Conservation (phyloP, 2,113 vertebrate genomes). For the Argyrosomus japonicus region DNA sequence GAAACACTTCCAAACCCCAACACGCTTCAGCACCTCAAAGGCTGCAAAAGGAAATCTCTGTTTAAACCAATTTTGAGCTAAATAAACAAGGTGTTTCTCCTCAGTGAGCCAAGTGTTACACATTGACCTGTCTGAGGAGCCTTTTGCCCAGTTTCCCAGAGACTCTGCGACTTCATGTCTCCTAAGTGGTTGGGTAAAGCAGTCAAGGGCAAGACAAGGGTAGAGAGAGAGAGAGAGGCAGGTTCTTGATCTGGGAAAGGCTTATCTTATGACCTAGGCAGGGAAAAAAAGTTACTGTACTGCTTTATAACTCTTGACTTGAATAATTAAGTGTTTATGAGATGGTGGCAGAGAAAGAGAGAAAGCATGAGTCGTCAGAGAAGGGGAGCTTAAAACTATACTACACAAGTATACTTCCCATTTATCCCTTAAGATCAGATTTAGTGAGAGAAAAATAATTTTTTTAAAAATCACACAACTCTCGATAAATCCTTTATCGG, state of each 20-base stretch:
- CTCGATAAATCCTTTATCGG: not conserved
- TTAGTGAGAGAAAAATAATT: not conserved
- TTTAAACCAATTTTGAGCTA: slow-evolving; percentile 48
- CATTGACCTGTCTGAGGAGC: slow-evolving; percentile 64
- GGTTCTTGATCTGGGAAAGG: slow-evolving; percentile 25
- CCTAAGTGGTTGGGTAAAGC: slow-evolving; percentile 21
- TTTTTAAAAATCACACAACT: not conserved
- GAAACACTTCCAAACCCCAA: slow-evolving; percentile 31
- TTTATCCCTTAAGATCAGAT: not conserved
- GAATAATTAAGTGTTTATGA: not conserved
- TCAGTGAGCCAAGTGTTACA: slow-evolving; percentile 73
- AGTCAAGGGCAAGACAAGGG: slow-evolving; percentile 15
- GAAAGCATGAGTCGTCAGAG: not conserved
- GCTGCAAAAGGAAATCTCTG: slow-evolving; percentile 54
- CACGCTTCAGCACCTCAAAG: slow-evolving; percentile 23
- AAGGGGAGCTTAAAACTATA: not conserved
- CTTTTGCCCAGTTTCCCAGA: slow-evolving; percentile 64
- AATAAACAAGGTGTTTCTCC: slow-evolving; percentile 75
- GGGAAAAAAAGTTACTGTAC: not conserved
- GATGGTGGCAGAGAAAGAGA: not conserved
- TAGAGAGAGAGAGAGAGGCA: slow-evolving; percentile 8
- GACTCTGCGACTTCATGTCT: slow-evolving; percentile 58
- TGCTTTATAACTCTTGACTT: slow-evolving; percentile 3
- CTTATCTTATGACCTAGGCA: slow-evolving; percentile 32
- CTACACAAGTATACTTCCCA: not conserved